Evolutionary conservation across 2,797 vertebrate genomes (phyloP).

Genomic region (Phyllotis vaccarum): DNA sequence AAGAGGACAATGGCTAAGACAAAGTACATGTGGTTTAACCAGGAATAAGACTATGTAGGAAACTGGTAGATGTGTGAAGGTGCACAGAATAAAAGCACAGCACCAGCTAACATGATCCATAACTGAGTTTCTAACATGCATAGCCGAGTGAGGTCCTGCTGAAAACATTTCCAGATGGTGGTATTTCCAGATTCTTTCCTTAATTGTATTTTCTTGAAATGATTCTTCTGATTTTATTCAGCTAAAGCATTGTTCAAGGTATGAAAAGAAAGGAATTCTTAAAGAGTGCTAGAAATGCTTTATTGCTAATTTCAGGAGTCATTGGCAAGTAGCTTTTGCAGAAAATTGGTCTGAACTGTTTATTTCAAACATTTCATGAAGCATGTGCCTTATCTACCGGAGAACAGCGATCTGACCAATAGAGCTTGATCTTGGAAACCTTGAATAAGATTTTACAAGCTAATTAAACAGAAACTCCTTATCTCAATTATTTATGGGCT

Average conservation of each 20-base stretch:
- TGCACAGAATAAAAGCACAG: not conserved
- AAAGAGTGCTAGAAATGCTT: slow-evolving; percentile 12
- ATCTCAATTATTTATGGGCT: slow-evolving; percentile 62
- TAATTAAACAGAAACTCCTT: slow-evolving; percentile 50
- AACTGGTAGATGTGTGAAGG: not conserved
- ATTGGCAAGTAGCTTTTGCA: slow-evolving; percentile 34
- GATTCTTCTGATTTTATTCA: slow-evolving; percentile 44
- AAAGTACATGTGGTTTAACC: not conserved
- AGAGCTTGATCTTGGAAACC: slow-evolving; percentile 58
- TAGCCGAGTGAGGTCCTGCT: not conserved
- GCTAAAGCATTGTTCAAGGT: not conserved
- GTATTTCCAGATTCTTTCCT: not conserved
- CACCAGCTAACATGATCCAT: not conserved
- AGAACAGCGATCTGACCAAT: slow-evolving; percentile 1
- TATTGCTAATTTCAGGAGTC: slow-evolving; percentile 36
- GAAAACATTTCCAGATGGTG: not conserved
- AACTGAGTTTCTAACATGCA: not conserved
- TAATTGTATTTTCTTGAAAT: slow-evolving; percentile 43
- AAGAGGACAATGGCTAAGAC: not conserved
- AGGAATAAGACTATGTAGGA: not conserved
- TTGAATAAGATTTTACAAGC: slow-evolving; percentile 32
- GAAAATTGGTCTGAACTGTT: slow-evolving; percentile 41
- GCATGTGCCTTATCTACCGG: not conserved
- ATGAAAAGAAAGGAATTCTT: slow-evolving; percentile 36
- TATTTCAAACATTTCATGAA: slow-evolving; percentile 32